Base-by-base conservation (phyloP, 2,113 vertebrate species). In the Sander vitreus region DNA sequence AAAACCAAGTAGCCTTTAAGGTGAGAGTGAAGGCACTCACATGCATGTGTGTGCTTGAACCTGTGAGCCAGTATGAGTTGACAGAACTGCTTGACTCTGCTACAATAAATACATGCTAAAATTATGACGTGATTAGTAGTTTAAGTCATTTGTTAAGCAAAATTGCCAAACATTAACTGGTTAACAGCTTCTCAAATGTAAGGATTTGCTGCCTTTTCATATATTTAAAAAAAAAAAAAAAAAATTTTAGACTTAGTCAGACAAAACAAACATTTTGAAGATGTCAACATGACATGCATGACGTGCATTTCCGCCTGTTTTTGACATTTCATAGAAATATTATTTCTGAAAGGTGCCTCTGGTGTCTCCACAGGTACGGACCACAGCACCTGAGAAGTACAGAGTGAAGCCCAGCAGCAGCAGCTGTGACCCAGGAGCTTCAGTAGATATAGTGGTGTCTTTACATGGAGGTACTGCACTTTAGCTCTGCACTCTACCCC, bases 301-400 rank as follows among this genome's bases (percentile, higher is more conserved):
- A 39, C 18, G 12, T 27, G 4, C 4, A 5, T 53, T 43, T 51
- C 3, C 4, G n/a, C 27, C 1, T 48, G 57, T 30, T 33, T 33
- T 8, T 18, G 27, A 53, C 19, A 3, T 73, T 36, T 62, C 25
- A 33, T 47, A 15, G 19, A 11, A 25, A 58, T 25, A 25, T 19
- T 2, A 23, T 39, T 70, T 25, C 43, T 45, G 65, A 13, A 71
- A 15, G 19, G 18, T 48, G n/a, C 4, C 21, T 39, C 9, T 57
- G 15, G 27, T 27, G 1, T 78, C 78, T 88, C 30, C 45, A 55
- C 90, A 99, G 98, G 98, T 99, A 16, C 96, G 97, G 90, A 99
- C 98, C 77, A 99, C 98, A 14, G 98, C 98, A 27, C 98, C 98
- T 19, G 98, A 99, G 88, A 99, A 99, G 87, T 99, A 99, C 92